Evolutionary conservation across 2,113 vertebrate species (phyloP).

Genomic region (Otis tarda): DNA sequence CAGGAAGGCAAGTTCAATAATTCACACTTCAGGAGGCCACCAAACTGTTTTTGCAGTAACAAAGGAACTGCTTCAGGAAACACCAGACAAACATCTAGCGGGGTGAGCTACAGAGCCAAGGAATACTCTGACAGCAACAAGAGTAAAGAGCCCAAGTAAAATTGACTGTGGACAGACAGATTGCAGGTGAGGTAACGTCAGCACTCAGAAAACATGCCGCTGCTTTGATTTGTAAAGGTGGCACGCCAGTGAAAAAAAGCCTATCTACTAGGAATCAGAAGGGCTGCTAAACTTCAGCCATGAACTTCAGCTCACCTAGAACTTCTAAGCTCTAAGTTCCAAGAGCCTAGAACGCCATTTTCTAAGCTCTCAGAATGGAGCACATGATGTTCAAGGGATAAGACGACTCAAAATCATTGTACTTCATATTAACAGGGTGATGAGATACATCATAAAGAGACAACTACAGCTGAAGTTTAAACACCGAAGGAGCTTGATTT

Average conservation of each 20-base stretch:
- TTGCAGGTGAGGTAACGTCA: neutral
- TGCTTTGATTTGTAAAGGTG: neutral
- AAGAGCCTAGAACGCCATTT: neutral
- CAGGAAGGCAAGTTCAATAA: neutral
- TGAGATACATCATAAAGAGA: neutral
- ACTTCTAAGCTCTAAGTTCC: too few species aligned
- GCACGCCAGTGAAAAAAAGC: neutral
- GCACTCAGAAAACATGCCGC: neutral
- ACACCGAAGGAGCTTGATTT: neutral
- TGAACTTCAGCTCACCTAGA: neutral
- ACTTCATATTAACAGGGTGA: neutral
- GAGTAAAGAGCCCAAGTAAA: neutral
- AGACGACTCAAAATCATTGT: neutral
- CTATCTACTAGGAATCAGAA: fast-evolving
- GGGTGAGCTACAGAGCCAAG: neutral
- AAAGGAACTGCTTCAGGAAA: constrained; percentile 42
- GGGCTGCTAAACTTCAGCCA: neutral
- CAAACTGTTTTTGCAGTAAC: neutral
- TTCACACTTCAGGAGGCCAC: constrained; percentile 4
- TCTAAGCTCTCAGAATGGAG: neutral
- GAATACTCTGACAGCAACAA: neutral
- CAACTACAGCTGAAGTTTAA: neutral
- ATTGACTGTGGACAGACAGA: neutral
- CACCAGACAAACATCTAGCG: neutral
- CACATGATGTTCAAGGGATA: neutral